These are phyloP conservation scores for Drosophila aff. DNA, from an alignment of 1,140 invertebrate genomes.

Conservation along the genomic window DNA sequence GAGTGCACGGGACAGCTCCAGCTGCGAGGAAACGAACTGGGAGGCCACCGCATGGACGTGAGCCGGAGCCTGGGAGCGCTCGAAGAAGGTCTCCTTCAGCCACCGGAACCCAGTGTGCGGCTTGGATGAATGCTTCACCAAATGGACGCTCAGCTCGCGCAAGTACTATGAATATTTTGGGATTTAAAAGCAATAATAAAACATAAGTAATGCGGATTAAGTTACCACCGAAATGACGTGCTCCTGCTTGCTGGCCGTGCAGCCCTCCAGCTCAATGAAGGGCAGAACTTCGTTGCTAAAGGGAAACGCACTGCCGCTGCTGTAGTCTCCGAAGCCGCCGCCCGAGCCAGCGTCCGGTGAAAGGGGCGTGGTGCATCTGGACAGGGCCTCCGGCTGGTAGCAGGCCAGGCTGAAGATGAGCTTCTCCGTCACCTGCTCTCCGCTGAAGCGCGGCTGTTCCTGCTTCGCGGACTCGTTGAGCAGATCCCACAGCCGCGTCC, in stretches of 20 bases:
- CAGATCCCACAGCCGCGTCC: slow-evolving; percentile 92
- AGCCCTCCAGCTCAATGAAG: slow-evolving; percentile 93
- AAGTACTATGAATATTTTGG: slow-evolving; percentile 87
- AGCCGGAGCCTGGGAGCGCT: slow-evolving; percentile 87
- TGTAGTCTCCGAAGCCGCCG: slow-evolving; percentile 85
- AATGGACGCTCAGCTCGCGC: slow-evolving; percentile 92
- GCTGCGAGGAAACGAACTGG: slow-evolving; percentile 91
- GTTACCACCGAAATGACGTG: slow-evolving; percentile 93
- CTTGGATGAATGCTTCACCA: slow-evolving; percentile 89
- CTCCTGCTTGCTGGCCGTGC: slow-evolving; percentile 94
- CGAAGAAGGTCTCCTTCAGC: slow-evolving; percentile 85
- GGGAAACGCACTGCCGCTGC: slow-evolving; percentile 79
- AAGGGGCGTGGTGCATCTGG: slow-evolving; percentile 92
- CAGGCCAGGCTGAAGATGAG: slow-evolving; percentile 91
- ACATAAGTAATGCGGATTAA: neutral
- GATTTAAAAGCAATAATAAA: too few relatives aligned
- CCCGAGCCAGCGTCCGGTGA: slow-evolving; percentile 88
- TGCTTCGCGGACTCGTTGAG: slow-evolving; percentile 86
- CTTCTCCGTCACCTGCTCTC: slow-evolving; percentile 90
- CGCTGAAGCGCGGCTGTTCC: slow-evolving; percentile 88
- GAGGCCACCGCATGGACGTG: slow-evolving; percentile 93
- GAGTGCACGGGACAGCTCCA: slow-evolving; percentile 91
- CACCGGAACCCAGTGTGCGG: slow-evolving; percentile 84
- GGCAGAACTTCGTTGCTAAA: slow-evolving; percentile 88
- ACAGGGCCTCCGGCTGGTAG: slow-evolving; percentile 94